Conservation (phyloP, 2,797 vertebrate genomes). For the Champsocephalus esox region DNA sequence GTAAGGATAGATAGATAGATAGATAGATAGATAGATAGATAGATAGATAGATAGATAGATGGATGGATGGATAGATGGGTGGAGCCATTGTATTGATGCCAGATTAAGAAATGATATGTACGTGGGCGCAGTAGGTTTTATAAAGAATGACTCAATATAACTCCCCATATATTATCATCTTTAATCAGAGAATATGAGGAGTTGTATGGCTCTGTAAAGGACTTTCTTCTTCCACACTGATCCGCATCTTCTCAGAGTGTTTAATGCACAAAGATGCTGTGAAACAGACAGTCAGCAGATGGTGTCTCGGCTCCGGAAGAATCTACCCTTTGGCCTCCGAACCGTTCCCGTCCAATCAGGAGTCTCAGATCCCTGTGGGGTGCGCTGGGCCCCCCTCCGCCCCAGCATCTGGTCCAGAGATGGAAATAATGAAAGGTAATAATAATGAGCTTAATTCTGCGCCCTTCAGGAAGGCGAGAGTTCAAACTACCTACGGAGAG, state of each 20-base stretch:
- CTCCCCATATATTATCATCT: no score
- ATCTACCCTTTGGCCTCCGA: constrained; percentile 78
- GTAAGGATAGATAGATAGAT: no score
- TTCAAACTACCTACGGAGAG: constrained; percentile 75
- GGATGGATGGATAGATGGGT: no score
- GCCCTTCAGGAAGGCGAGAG: constrained; percentile 69
- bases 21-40: no score
- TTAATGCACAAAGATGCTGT: constrained; percentile 39
- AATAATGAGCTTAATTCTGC: constrained; percentile 78
- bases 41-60: no score
- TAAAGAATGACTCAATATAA: no score
- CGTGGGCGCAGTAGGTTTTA: no score
- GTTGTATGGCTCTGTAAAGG: background rate
- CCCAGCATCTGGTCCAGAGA: constrained; percentile 80
- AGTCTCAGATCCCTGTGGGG: constrained; percentile 67
- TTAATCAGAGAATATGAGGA: background rate
- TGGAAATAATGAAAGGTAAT: constrained; percentile 75
- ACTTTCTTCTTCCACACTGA: constrained; percentile 16
- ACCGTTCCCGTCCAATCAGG: constrained; percentile 77
- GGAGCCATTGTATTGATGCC: no score
- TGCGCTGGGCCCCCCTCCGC: constrained; percentile 68
- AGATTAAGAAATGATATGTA: no score
- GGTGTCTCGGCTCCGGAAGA: constrained; percentile 73
- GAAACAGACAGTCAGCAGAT: constrained; percentile 77
- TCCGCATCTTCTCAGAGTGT: constrained; percentile 35